A percentile compares a stretch with the other conserved stretches of the same genome.
Conservation (phyloP, 2,888 invertebrate genomes). For the Sinohyriopsis cumingii region DNA sequence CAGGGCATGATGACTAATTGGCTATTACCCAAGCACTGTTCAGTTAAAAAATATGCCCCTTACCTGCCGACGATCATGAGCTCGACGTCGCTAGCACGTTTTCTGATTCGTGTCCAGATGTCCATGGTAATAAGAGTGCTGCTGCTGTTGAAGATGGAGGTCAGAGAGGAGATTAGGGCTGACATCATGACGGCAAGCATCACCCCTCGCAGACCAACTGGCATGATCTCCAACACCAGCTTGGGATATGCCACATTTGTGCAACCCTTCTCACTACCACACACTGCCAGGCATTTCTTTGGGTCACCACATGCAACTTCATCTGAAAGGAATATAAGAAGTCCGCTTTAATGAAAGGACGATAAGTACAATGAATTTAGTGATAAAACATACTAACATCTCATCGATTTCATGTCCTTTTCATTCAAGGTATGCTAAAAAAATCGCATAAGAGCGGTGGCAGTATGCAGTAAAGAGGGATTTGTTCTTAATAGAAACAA, state of each 20-base stretch:
- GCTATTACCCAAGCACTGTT: too few species aligned
- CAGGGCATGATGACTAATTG: too few species aligned
- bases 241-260: conserved; percentile 74
- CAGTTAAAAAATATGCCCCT: not conserved
- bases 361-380: too few species aligned
- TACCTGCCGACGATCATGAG: conserved; percentile 73
- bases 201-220: conserved; percentile 72
- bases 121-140: conserved; percentile 75
- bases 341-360: too few species aligned
- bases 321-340: conserved; percentile 54
- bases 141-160: conserved; percentile 74
- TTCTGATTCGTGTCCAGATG: conserved; percentile 72
- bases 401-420: too few species aligned
- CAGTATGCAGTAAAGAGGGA: too few species aligned
- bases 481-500: too few species aligned
- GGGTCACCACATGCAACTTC: conserved; percentile 73
- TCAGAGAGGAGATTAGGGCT: conserved; percentile 74
- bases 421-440: too few species aligned
- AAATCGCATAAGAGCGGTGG: too few species aligned
- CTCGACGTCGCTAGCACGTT: conserved; percentile 70
- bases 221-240: conserved; percentile 73
- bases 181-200: conserved; percentile 76
- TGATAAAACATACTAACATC: too few species aligned
- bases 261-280: conserved; percentile 72
- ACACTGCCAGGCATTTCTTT: conserved; percentile 68